These are phyloP conservation scores for Lithosia quadra DNA, from an alignment of 2,888 invertebrate species.

Conservation along the genomic window DNA sequence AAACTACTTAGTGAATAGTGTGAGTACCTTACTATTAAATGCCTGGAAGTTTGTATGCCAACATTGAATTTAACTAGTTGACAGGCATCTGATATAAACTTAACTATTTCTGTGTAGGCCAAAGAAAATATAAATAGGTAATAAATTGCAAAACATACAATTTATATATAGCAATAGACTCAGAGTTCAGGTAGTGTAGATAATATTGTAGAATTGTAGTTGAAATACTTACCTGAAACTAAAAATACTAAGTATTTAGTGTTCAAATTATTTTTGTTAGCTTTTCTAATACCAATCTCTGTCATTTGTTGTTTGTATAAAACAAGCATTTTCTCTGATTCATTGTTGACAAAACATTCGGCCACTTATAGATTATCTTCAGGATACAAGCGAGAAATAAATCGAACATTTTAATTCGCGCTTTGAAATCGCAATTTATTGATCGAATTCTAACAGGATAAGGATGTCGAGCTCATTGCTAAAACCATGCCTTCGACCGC, in stretches of 20 bases:
- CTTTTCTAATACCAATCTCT: neutral
- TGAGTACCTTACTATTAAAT: neutral
- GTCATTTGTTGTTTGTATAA: neutral
- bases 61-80: no score
- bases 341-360: neutral
- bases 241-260: neutral
- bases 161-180: no score
- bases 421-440: conserved; percentile 50
- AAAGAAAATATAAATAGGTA: neutral
- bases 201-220: neutral
- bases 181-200: neutral
- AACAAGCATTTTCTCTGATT: neutral
- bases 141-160: no score
- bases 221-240: no score
- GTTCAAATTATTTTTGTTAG: neutral
- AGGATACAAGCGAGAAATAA: neutral
- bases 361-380: neutral
- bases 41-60: neutral
- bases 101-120: neutral
- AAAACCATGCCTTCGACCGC: conserved; percentile 70
- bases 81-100: neutral
- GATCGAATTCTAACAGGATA: conserved; percentile 71
- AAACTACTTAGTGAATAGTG: neutral
- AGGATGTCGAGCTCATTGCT: conserved; percentile 63
- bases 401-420: conserved; percentile 47